phyloP scores from a whole-genome alignment of 2,888 invertebrate genomes.

The Tenthredo notha region DNA sequence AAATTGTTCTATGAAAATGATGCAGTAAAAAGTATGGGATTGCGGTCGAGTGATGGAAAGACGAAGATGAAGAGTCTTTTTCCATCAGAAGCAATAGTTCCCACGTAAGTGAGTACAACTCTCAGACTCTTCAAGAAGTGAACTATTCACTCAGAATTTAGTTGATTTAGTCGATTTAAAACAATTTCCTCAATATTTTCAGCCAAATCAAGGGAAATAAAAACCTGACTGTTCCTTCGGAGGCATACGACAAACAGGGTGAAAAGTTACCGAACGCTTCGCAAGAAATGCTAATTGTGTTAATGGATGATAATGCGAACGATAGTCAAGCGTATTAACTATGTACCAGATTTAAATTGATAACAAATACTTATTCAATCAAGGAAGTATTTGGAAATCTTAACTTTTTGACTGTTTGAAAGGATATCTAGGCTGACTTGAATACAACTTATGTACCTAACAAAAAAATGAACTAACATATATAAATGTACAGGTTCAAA shows the following conservation, averaged over 20 bases:
- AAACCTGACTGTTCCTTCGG: neutral
- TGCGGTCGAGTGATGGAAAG: neutral
- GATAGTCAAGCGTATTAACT: neutral
- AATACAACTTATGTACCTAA: neutral
- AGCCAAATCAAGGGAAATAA: neutral
- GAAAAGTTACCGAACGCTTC: neutral
- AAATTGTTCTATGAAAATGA: neutral
- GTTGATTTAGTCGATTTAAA: neutral
- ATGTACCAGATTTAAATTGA: neutral
- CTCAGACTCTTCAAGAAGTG: neutral
- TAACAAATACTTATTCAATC: neutral
- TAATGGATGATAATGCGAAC: slow-evolving; percentile 18
- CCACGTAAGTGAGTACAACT: slow-evolving; percentile 6
- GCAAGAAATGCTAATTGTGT: neutral
- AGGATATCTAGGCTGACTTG: neutral
- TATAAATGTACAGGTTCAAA: neutral
- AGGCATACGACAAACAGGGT: neutral
- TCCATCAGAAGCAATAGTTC: neutral
- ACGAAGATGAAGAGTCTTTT: neutral
- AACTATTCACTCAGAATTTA: neutral
- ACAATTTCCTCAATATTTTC: neutral
- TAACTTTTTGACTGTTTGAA: neutral
- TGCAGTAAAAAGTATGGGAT: neutral
- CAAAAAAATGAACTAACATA: neutral
- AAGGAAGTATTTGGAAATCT: neutral